Percentiles rank a stretch among this genome's conserved stretches.
These are phyloP conservation scores for Seira sanloemensis DNA, from an alignment of 2,888 invertebrate species.

Conservation along the genomic window DNA sequence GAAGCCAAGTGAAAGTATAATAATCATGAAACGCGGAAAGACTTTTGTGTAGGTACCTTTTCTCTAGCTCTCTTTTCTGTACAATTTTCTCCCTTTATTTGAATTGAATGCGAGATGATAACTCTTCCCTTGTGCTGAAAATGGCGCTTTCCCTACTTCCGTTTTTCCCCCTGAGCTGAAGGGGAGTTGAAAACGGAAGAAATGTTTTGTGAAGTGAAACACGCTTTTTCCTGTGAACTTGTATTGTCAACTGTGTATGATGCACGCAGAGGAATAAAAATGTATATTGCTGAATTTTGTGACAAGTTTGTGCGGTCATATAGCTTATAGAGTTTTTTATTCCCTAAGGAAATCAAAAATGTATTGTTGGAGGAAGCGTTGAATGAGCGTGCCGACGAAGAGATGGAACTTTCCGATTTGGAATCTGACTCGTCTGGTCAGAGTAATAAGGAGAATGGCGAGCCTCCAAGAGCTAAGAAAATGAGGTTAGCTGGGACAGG, in stretches of 20 bases:
- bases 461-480: constrained; percentile 59
- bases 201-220: too few relatives aligned
- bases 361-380: constrained; percentile 82
- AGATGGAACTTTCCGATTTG: constrained; percentile 91
- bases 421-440: constrained; percentile 76
- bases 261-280: neutral
- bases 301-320: too few relatives aligned
- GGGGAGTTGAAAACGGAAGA: too few relatives aligned
- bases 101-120: neutral
- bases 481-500: constrained; percentile 58
- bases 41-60: neutral
- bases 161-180: neutral
- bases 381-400: constrained; percentile 84
- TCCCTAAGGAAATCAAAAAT: constrained; percentile 82
- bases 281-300: constrained; percentile 1
- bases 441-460: constrained; percentile 53
- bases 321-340: too few relatives aligned
- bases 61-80: neutral
- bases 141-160: neutral
- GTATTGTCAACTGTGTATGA: too few relatives aligned
- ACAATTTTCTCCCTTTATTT: constrained; percentile 19
- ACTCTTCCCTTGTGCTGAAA: neutral
- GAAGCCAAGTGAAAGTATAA: neutral
- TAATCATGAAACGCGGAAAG: neutral
- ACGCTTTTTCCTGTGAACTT: too few relatives aligned